Evolutionary conservation across 2,113 vertebrate species (phyloP).

Genomic region (Poicephalus meyeri): DNA sequence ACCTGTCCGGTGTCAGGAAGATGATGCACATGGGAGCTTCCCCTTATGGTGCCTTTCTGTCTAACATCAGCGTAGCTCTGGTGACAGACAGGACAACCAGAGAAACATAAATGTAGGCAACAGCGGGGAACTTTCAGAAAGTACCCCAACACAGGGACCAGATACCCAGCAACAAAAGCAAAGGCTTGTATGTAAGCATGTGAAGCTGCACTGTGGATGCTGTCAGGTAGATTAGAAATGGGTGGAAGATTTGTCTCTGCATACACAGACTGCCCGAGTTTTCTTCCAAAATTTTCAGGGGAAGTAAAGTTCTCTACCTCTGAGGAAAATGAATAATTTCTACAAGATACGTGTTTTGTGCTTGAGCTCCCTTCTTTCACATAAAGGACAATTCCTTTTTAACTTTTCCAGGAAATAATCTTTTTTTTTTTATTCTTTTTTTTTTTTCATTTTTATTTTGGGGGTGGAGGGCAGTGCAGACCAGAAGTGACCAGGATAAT

Average conservation of each 20-base stretch:
- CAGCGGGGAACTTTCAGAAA: neutral
- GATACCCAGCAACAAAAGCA: neutral
- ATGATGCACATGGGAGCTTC: fast-evolving
- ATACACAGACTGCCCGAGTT: neutral
- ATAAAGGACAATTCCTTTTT: neutral
- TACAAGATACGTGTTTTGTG: neutral
- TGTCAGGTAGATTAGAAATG: neutral
- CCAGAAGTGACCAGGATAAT: neutral
- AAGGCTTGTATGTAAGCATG: fast-evolving
- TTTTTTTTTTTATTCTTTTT: fast-evolving
- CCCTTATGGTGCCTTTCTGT: neutral
- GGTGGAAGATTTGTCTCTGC: neutral
- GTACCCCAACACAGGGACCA: neutral
- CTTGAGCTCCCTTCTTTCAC: neutral
- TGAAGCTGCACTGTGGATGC: neutral
- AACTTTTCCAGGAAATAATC: neutral
- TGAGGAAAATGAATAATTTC: neutral
- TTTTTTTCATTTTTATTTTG: fast-evolving
- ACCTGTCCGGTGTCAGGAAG: neutral
- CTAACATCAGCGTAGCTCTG: neutral
- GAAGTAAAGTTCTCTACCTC: neutral
- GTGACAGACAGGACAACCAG: neutral
- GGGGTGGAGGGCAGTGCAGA: fast-evolving
- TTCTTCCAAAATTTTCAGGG: neutral
- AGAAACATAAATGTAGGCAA: neutral